Evolutionary conservation across 23 tunicate species (phyloP), one percentile per base, ranked within the genome.

Genomic region (Phallusia fumigata): DNA sequence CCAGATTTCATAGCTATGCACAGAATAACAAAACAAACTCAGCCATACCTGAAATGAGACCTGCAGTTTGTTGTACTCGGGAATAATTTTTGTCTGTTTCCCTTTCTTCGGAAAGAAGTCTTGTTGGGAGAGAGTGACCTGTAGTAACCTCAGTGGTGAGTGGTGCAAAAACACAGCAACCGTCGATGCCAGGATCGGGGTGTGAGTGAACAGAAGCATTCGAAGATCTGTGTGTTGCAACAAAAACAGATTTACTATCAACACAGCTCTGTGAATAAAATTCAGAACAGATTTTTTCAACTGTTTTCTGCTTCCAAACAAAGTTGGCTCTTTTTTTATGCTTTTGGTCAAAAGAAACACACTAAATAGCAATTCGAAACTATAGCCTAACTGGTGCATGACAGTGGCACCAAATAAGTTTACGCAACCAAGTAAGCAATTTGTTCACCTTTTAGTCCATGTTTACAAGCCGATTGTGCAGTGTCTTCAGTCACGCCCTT

Each of bases 191-290:
- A 64, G 79, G 0, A 92, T 45, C 3, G 91, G 91, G 15, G 97
- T 92, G 83, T 92, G 97, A 19, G 97, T 92, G 75, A 92, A 80
- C 33, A 92, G 58, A 15, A 92, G 83, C 0, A 88, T 82, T 77
- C 64, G 90, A 35, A 83, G 86, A 75, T 92, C 85, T 81, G 75
- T n/a, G n/a, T n/a, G n/a, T n/a, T n/a, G n/a, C n/a, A n/a, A n/a
- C n/a, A n/a, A n/a, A n/a, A n/a, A n/a, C n/a, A n/a, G n/a, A 40
- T 40, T 40, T 10, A 40, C 47, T 40, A 40, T 40, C 8, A 40
- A 40, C 47, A 3, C 47, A 40, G 10, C 10, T 40, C 5, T 40
- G 47, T 40, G 8, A 40, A 40, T 3, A 40, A 40, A 40, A 40
- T 40, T n/a, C n/a, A n/a, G n/a, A n/a, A n/a, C n/a, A n/a, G n/a